Conservation (phyloP, 2,797 vertebrate genomes). For the Molossus alvarezi region DNA sequence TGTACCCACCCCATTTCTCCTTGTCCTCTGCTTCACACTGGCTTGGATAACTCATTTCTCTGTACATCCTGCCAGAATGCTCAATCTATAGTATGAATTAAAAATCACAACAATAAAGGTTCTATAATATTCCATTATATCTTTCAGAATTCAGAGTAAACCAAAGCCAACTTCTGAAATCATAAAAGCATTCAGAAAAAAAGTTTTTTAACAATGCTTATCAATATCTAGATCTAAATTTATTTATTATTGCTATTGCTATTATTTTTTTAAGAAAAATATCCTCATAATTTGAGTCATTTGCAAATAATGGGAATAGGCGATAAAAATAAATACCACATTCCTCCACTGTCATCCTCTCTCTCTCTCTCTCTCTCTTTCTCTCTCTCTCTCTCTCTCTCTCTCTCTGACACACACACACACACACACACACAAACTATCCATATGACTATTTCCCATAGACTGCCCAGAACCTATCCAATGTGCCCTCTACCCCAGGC, state of each 20-base stretch:
- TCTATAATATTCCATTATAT: slow-evolving; percentile 60
- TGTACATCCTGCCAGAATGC: background rate
- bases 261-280: slow-evolving; percentile 41
- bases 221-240: background rate
- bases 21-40: background rate
- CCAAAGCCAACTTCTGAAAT: slow-evolving; percentile 63
- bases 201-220: background rate
- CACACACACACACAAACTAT: background rate
- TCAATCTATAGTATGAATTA: slow-evolving; percentile 65
- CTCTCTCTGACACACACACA: too few species aligned
- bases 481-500: background rate
- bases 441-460: slow-evolving; percentile 11
- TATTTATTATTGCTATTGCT: background rate
- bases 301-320: slow-evolving; percentile 26
- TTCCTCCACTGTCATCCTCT: background rate
- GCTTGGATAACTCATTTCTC: background rate
- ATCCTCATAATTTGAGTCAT: background rate
- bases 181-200: slow-evolving; percentile 11
- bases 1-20: background rate
- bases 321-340: slow-evolving; percentile 36
- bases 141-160: slow-evolving; percentile 28
- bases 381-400: background rate
- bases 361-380: background rate
- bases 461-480: background rate
- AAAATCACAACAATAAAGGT: slow-evolving; percentile 59